Evolutionary conservation across 35 echinoderm and acorn worm species (phyloP).

Genomic region (Amphiura filiformis): DNA sequence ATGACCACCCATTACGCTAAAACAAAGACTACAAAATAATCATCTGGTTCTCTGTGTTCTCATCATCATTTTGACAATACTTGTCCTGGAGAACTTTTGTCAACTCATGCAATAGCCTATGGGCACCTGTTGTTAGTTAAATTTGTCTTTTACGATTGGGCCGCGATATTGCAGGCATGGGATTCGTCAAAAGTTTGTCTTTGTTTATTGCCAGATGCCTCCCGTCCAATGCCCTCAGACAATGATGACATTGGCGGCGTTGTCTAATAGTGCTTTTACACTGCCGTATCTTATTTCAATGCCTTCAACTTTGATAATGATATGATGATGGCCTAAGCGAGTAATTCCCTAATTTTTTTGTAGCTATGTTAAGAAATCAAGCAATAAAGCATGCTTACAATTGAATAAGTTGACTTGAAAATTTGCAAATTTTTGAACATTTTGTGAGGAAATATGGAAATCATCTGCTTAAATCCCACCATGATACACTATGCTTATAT

Average conservation of each 20-base stretch:
- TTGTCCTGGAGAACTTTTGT: not conserved
- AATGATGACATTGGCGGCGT: not conserved
- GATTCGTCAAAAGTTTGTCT: not conserved
- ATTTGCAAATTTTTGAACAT: no score
- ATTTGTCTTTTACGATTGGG: not conserved
- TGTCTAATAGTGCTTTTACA: not conserved
- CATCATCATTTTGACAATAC: not conserved
- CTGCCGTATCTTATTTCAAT: no score
- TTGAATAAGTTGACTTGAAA: no score
- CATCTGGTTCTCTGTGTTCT: not conserved
- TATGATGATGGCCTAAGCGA: no score
- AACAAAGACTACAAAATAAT: not conserved
- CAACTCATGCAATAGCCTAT: not conserved
- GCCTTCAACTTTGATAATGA: no score
- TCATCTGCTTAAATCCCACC: no score
- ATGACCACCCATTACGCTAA: not conserved
- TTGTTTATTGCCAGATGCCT: not conserved
- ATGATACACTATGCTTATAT: no score
- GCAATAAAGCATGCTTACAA: no score
- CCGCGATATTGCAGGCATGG: not conserved
- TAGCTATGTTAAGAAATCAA: no score
- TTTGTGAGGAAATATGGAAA: no score
- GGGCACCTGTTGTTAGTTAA: not conserved
- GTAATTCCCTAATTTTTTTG: no score
- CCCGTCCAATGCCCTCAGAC: no score